Evolutionary conservation across 1,140 invertebrate species (phyloP).

Genomic region (Rhagoletis pomonella): DNA sequence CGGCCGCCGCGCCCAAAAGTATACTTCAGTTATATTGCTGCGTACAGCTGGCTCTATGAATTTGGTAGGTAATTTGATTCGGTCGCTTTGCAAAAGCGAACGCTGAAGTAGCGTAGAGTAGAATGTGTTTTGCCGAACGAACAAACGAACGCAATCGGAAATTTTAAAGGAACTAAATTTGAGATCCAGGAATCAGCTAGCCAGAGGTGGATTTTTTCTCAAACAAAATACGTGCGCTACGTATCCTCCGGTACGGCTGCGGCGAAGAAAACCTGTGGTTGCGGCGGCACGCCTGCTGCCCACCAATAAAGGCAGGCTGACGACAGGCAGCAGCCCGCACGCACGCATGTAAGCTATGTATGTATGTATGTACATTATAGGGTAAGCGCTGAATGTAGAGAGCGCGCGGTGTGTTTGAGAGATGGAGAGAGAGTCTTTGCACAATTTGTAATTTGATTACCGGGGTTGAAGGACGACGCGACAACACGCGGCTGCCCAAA

Average conservation of each 20-base stretch:
- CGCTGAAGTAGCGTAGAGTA: constrained; percentile 28
- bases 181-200: constrained; percentile 43
- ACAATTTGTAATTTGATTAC: background rate
- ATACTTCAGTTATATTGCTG: constrained; percentile 70
- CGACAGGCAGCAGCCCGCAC: no score
- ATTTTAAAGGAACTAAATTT: constrained; percentile 60
- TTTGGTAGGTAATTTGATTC: constrained; percentile 25
- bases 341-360: no score
- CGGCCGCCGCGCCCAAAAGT: constrained; percentile 72
- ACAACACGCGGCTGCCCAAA: no score
- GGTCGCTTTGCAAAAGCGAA: constrained; percentile 26
- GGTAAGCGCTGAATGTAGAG: no score
- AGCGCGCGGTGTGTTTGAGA: no score
- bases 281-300: no score
- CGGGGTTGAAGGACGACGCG: background rate
- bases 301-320: no score
- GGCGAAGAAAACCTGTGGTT: no score
- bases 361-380: no score
- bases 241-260: background rate
- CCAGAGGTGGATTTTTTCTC: background rate
- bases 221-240: background rate
- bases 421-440: no score
- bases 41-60: constrained; percentile 37
- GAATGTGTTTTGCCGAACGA: constrained; percentile 53
- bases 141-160: constrained; percentile 60